These are phyloP conservation scores for Drosophila paucipuncta DNA, from an alignment of 2,888 invertebrate genomes.

Conservation along the genomic window DNA sequence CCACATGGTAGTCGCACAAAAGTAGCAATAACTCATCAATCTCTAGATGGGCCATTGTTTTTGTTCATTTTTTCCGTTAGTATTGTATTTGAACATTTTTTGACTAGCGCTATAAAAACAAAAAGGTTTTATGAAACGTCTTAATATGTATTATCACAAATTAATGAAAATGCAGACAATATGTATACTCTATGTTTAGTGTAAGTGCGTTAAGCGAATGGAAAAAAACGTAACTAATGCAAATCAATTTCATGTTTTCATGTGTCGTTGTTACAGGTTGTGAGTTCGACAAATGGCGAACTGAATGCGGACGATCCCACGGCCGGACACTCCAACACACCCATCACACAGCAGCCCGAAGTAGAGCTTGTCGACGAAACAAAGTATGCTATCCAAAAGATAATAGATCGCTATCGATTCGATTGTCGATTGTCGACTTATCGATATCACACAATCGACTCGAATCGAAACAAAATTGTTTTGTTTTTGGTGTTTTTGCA, in stretches of 20 bases:
- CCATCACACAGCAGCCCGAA: slow-evolving; percentile 97
- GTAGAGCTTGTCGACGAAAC: slow-evolving; percentile 98
- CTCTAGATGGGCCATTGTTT: slow-evolving; percentile 43
- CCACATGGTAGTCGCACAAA: slow-evolving; percentile 52
- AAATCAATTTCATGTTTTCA: slow-evolving; percentile 14
- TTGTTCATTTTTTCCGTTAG: slow-evolving; percentile 35
- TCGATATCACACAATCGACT: not conserved
- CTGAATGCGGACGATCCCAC: slow-evolving; percentile 97
- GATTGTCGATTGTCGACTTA: slow-evolving; percentile 11
- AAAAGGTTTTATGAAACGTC: slow-evolving; percentile 38
- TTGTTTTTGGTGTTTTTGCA: slow-evolving; percentile 63
- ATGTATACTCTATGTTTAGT: slow-evolving; percentile 72
- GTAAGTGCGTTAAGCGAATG: slow-evolving; percentile 19
- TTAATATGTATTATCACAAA: slow-evolving; percentile 46
- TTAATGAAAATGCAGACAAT: slow-evolving; percentile 42
- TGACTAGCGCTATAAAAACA: slow-evolving; percentile 45
- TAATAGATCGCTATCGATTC: slow-evolving; percentile 30
- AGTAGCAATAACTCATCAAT: slow-evolving; percentile 27
- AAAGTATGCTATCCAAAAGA: slow-evolving; percentile 90
- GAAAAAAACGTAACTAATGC: slow-evolving; percentile 38
- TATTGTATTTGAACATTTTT: slow-evolving; percentile 28
- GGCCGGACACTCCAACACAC: slow-evolving; percentile 98
- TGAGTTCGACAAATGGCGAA: slow-evolving; percentile 98
- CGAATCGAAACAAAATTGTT: slow-evolving; percentile 19
- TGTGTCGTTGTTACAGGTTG: slow-evolving; percentile 89